Base-by-base conservation (phyloP, 2,797 vertebrate genomes). In the Poeciliopsis paucimaculata region DNA sequence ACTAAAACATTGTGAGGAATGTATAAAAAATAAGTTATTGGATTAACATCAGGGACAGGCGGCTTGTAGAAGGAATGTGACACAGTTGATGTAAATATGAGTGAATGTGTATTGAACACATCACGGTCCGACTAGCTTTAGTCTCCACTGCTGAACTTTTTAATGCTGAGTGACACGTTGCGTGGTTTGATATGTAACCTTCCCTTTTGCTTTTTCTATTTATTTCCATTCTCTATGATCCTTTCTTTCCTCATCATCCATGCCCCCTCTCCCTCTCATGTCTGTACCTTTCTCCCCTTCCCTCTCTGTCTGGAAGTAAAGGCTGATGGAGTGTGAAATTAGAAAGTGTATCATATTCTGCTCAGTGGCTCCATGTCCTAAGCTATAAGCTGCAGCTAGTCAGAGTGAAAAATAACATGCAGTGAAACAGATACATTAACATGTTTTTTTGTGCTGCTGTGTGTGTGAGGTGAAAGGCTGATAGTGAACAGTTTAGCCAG, bases 311-410 rank as follows among this genome's bases (percentile, higher is more conserved):
- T 96, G 94, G 95, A 94, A 95, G 96, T 94, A 95, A 98, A 98
- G 97, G 94, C 96, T 96, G 97, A 97, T 98, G 97, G 96, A 97
- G 97, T 98, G 97, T 98, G 97, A 98, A 98, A 99, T 98, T 98
- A 97, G 98, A 98, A 97, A 97, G 96, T 97, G 97, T 97, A 97
- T 98, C 97, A 95, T 97, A 97, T 98, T 98, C 93, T 94, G 92
- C 92, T 94, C 92, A 90, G 91, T 93, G 91, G 89, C 92, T 93
- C 92, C 88, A 86, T 93, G 93, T 93, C 92, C 90, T 91, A 84
- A 92, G 90, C 92, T 93, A 93, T 94, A 94, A 94, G 92, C 93
- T 93, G 91, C 88, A 90, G 90, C 93, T 93, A 93, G 91, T 93
- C 94, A 92, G 90, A 92, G 90, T 93, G 93, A 94, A 93, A 93